Percentiles rank a stretch among this genome's conserved stretches.
Evolutionary conservation across 1,140 invertebrate genomes (phyloP).

Genomic region (Panagrolaimus sp.): DNA sequence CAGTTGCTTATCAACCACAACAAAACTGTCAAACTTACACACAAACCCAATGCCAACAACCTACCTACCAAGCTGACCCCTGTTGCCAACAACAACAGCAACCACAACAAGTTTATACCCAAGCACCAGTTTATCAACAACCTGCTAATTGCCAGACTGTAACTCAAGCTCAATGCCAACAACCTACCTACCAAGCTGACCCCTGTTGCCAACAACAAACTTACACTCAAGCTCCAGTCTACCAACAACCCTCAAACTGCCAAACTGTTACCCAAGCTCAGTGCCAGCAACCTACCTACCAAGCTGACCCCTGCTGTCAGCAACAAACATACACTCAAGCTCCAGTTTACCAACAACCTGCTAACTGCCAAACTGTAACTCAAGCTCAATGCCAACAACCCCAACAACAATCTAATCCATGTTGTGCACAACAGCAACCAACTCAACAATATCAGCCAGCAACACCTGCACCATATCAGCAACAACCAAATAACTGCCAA

Average conservation of each 20-base stretch:
- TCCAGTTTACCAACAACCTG: background rate
- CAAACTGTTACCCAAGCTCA: background rate
- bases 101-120: background rate
- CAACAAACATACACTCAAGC: background rate
- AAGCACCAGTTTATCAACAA: background rate
- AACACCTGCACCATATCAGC: no score
- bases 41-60: background rate
- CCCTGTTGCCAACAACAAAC: background rate
- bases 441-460: no score
- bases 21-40: background rate
- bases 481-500: no score
- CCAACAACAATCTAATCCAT: slow-evolving; percentile 2
- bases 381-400: background rate
- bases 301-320: background rate
- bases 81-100: background rate
- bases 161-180: background rate
- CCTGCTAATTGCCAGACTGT: slow-evolving; percentile 9
- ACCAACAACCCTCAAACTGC: background rate
- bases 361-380: background rate
- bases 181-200: slow-evolving; percentile 7
- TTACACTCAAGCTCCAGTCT: background rate
- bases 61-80: background rate
- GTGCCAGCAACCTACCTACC: background rate
- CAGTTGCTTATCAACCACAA: slow-evolving; percentile 8
- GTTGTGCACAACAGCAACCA: slow-evolving; percentile 9